Conservation (phyloP, 2,113 vertebrate species). For the Nesogale talazaci region DNA sequence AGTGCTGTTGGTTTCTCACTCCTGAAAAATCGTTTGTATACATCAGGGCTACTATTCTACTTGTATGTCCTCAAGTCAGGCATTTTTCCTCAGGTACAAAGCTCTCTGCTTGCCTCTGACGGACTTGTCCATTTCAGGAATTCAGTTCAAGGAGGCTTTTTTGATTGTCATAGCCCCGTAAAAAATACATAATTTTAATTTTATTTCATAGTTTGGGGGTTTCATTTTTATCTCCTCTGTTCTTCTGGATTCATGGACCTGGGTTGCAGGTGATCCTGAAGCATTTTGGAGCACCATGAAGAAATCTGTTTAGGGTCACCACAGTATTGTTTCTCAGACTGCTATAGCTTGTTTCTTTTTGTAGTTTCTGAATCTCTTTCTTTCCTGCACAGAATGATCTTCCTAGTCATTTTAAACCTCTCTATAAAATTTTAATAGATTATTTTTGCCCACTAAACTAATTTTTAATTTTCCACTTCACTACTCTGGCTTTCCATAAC, state of each 20-base stretch:
- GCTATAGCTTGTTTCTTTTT: background rate
- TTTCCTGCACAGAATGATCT: background rate
- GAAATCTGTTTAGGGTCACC: conserved; percentile 29
- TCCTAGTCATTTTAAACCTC: background rate
- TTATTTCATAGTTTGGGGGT: background rate
- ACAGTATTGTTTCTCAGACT: background rate
- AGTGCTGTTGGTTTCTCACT: background rate
- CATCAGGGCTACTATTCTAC: background rate
- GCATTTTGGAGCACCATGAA: background rate
- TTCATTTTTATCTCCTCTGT: background rate
- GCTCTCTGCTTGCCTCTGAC: background rate
- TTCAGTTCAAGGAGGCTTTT: background rate
- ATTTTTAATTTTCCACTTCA: background rate
- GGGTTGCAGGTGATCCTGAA: background rate
- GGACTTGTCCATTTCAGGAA: background rate
- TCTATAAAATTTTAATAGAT: background rate
- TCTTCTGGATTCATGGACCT: conserved; percentile 51
- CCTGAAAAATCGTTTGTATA: background rate
- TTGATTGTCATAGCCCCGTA: background rate
- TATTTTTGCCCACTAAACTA: background rate
- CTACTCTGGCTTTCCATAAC: background rate
- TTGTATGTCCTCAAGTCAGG: background rate
- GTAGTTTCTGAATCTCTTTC: background rate
- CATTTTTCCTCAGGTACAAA: background rate
- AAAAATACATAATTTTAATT: conserved; percentile 25